Evolutionary conservation across 2,797 vertebrate genomes (phyloP).

Genomic region (Aplochiton taeniatus): DNA sequence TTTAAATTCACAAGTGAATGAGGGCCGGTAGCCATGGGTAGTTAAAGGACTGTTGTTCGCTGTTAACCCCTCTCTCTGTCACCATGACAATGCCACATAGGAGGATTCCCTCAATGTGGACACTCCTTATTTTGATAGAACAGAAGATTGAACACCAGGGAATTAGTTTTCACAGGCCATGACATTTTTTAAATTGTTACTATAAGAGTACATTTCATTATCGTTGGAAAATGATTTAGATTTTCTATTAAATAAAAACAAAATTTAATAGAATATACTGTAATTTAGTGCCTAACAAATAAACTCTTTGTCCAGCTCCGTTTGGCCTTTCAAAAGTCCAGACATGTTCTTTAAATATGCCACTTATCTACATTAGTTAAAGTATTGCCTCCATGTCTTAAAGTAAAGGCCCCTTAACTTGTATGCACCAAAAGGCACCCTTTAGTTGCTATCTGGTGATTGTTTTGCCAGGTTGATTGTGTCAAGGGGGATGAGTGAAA

Average conservation of each 20-base stretch:
- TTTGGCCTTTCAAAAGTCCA: conserved; percentile 61
- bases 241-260: too few relatives aligned
- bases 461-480: conserved; percentile 45
- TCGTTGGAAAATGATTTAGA: conserved; percentile 50
- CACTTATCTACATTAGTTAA: conserved; percentile 50
- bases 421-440: conserved; percentile 50
- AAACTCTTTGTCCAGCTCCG: conserved; percentile 57
- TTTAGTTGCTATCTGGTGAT: conserved; percentile 30
- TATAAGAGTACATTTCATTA: conserved; percentile 39
- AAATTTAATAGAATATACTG: too few relatives aligned
- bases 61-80: conserved; percentile 57
- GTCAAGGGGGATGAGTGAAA: conserved; percentile 44
- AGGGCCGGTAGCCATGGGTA: conserved; percentile 54
- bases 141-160: conserved; percentile 50
- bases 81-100: conserved; percentile 56
- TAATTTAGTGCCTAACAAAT: too few relatives aligned
- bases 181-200: conserved; percentile 35
- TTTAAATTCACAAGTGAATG: conserved; percentile 66
- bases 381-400: conserved; percentile 43
- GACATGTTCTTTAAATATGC: conserved; percentile 65
- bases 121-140: conserved; percentile 58
- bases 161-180: conserved; percentile 38
- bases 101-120: conserved; percentile 51
- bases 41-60: conserved; percentile 64
- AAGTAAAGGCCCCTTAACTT: conserved; percentile 52